These are phyloP conservation scores for Menura novaehollandiae DNA, from an alignment of 2,113 vertebrate species.

Conservation along the genomic window DNA sequence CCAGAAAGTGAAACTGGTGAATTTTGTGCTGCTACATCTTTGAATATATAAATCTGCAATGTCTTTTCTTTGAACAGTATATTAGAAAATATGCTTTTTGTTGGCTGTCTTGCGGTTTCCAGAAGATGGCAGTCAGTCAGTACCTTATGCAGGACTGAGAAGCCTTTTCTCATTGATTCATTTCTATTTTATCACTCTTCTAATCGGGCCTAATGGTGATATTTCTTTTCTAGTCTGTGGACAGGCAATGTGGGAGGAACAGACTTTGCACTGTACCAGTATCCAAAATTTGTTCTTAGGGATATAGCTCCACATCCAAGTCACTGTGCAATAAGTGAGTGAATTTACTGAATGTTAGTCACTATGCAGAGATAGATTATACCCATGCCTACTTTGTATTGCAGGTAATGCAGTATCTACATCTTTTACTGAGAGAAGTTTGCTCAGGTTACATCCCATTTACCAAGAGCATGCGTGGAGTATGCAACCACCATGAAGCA, in stretches of 20 bases:
- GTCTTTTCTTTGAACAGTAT: not conserved
- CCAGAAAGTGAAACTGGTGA: not conserved
- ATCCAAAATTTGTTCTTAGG: not conserved
- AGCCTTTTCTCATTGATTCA: not conserved
- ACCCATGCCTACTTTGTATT: not conserved
- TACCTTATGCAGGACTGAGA: not conserved
- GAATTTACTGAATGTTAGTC: not conserved
- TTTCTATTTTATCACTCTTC: not conserved
- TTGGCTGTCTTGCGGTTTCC: not conserved
- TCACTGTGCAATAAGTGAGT: not conserved
- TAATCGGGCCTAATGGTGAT: not conserved
- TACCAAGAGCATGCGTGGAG: not conserved
- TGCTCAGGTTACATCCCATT: accelerated
- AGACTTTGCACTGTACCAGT: not conserved
- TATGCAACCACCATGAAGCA: not conserved
- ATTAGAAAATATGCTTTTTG: not conserved
- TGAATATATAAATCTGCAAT: not conserved
- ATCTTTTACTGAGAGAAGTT: not conserved
- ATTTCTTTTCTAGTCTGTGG: not conserved
- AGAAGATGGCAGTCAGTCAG: constrained; percentile 39
- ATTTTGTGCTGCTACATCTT: not conserved
- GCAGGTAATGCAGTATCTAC: not conserved
- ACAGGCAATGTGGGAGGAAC: not conserved
- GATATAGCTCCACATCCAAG: not conserved
- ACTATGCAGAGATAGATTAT: not conserved